Conservation (phyloP, 2,888 invertebrate species). For the Papilio protenor region DNA sequence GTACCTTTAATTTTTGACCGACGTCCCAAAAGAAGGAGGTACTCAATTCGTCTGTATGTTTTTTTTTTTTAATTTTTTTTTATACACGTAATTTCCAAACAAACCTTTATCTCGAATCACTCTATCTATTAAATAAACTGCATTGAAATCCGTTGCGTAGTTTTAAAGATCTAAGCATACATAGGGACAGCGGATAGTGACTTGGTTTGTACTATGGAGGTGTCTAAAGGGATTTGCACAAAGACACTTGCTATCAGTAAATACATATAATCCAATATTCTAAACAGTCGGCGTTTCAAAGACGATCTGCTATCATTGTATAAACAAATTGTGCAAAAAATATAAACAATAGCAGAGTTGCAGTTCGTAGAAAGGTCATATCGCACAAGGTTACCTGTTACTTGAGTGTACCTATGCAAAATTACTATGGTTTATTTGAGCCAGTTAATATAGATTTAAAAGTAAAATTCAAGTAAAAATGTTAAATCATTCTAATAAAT, state of each 20-base stretch:
- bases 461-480: background rate
- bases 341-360: background rate
- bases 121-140: too few relatives aligned
- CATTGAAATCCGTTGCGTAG: too few relatives aligned
- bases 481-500: too few relatives aligned
- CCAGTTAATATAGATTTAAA: background rate
- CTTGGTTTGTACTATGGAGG: background rate
- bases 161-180: too few relatives aligned
- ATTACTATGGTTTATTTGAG: background rate
- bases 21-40: too few relatives aligned
- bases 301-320: background rate
- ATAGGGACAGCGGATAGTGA: too few relatives aligned
- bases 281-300: constrained; percentile 3
- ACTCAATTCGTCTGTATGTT: too few relatives aligned
- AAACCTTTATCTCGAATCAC: too few relatives aligned
- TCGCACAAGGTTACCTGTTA: constrained; percentile 9
- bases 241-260: background rate
- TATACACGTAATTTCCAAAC: too few relatives aligned
- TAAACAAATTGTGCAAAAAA: constrained; percentile 14
- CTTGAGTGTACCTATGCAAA: background rate
- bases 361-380: constrained; percentile 1
- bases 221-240: background rate
- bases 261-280: background rate
- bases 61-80: too few relatives aligned
- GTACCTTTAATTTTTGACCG: too few relatives aligned